These are phyloP conservation scores for Hydroisotoma schaefferi DNA, from an alignment of 2,888 invertebrate genomes.

Conservation along the genomic window DNA sequence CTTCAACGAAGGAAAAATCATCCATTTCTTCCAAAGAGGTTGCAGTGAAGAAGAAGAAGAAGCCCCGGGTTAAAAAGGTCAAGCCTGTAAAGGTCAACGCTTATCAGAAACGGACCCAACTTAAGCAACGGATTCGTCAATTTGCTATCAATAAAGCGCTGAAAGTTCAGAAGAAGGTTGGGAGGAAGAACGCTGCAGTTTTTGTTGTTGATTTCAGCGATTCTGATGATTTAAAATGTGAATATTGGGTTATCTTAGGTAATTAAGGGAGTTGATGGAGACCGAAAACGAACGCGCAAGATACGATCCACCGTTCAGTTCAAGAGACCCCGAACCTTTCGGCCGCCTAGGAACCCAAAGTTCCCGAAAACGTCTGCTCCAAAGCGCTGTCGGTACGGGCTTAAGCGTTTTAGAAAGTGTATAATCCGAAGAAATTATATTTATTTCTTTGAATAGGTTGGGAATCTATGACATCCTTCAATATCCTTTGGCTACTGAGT, in stretches of 20 bases:
- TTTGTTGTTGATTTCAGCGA: background rate
- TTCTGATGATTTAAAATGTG: constrained; percentile 56
- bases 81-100: constrained; percentile 32
- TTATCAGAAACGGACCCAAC: constrained; percentile 30
- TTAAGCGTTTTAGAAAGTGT: background rate
- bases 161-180: constrained; percentile 81
- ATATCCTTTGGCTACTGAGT: constrained; percentile 97
- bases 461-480: constrained; percentile 98
- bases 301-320: constrained; percentile 94
- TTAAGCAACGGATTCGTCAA: constrained; percentile 47
- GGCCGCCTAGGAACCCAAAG: constrained; percentile 84
- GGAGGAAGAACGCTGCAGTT: too few relatives aligned
- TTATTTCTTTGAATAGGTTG: constrained; percentile 63
- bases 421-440: too few relatives aligned
- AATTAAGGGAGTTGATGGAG: constrained; percentile 85
- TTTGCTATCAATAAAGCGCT: constrained; percentile 69
- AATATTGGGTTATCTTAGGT: constrained; percentile 62
- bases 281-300: constrained; percentile 68
- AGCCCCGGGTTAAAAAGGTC: constrained; percentile 53
- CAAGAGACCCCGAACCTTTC: constrained; percentile 88
- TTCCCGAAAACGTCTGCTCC: constrained; percentile 94
- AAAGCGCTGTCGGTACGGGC: constrained; percentile 71
- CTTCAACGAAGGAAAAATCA: too few relatives aligned
- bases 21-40: too few relatives aligned
- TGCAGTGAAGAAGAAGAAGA: constrained; percentile 59